Evolutionary conservation across 2,797 vertebrate genomes (phyloP).

Genomic region (Peromyscus eremicus): DNA sequence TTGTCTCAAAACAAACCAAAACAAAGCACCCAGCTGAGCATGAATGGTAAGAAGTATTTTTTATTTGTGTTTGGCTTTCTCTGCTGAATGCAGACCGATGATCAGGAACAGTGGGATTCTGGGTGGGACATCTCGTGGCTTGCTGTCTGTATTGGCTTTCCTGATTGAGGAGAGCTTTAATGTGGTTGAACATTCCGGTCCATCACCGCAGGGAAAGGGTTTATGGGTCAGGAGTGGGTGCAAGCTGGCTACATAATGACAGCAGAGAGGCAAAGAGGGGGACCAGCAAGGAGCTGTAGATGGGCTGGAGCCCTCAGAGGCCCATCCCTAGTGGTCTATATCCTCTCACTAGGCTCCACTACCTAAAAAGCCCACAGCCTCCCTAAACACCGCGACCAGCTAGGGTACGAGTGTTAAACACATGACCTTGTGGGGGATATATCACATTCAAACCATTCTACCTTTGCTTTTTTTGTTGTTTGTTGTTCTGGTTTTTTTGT

Average conservation of each 20-base stretch:
- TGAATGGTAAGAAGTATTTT: neutral
- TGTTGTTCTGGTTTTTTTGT: neutral
- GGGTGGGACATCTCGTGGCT: neutral
- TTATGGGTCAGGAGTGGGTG: neutral
- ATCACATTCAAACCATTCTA: neutral
- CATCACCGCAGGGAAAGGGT: neutral
- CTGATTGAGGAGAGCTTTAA: neutral
- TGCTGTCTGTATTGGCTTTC: neutral
- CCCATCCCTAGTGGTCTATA: neutral
- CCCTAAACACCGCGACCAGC: neutral
- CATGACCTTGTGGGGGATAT: neutral
- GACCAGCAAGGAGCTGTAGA: neutral
- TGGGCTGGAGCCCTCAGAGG: neutral
- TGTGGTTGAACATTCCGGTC: neutral
- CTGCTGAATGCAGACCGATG: conserved; percentile 4
- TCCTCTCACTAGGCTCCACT: neutral
- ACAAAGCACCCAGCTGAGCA: neutral
- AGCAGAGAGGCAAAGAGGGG: neutral
- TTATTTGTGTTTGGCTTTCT: neutral
- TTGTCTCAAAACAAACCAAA: neutral
- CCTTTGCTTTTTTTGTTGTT: neutral
- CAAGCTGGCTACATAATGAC: neutral
- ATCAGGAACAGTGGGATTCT: neutral
- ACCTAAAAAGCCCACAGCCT: neutral
- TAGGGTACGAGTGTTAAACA: neutral